Evolutionary conservation across 2,888 invertebrate species (phyloP), one percentile per base, ranked within the genome.

Genomic region (Erebia palarica): DNA sequence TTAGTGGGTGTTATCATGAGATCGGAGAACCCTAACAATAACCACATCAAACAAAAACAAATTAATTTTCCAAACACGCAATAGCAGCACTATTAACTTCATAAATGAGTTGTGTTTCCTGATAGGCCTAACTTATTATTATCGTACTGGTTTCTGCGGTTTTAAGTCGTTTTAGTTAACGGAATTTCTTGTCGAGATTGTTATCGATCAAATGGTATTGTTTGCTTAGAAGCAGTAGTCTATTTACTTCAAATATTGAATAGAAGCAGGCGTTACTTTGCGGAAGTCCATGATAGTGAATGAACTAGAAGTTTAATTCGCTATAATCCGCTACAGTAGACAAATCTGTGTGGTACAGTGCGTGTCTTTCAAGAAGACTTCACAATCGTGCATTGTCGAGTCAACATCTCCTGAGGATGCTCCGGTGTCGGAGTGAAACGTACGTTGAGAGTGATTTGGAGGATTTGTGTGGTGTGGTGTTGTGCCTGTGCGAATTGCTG

Each of bases 61-160:
- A 90, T 90, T 90, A 91, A 92, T 89, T 90, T 89, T 77, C 81
- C 76, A 75, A 87, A 82, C 92, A 93, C 92, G 92, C 92, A 88
- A 92, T 84, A 83, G 74, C 82, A 83, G 82, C 84, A 80, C 84
- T 82, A 87, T 87, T 89, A 83, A 82, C 80, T 85, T 86, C 83
- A 82, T 80, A 84, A 90, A 91, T 86, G 81, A 84, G 83, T 85
- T 86, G 84, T 82, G 82, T 83, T 83, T 84, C 84, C 82, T 84
- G 82, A 84, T 87, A 86, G 71, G 60, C 69, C 86, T 83, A 78
- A 80, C 78, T 82, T 83, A 77, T 86, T 86, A 83, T 86, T 86
- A 83, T 83, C 79, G 79, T 79, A 80, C 81, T 79, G 84, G 78
- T 83, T 84, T 82, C 87, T 85, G 79, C 71, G 78, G 78, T 78